Percentiles rank a stretch among this genome's conserved stretches.
Evolutionary conservation across 2,797 vertebrate species (phyloP).

Genomic region (Hybognathus amarus): DNA sequence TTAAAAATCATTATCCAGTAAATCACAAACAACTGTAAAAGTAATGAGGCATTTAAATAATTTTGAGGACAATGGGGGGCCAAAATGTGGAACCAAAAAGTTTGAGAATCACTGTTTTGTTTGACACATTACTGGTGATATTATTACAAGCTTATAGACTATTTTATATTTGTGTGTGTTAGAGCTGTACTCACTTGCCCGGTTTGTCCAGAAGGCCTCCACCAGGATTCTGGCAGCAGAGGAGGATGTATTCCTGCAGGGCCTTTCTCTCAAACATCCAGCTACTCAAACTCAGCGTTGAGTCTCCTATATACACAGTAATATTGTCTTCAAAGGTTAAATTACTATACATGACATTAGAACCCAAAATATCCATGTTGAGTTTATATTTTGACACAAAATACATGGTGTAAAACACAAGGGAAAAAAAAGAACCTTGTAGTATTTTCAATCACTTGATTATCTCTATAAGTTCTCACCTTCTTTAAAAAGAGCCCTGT

Average conservation of each 20-base stretch:
- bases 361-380: neutral
- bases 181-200: conserved; percentile 89
- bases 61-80: neutral
- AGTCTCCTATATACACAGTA: conserved; percentile 79
- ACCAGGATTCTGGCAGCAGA: conserved; percentile 93
- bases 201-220: conserved; percentile 96
- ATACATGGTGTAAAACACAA: too few species aligned
- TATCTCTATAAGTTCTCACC: conserved; percentile 69
- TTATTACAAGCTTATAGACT: neutral
- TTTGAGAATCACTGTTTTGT: neutral
- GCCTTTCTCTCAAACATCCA: conserved; percentile 98
- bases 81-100: neutral
- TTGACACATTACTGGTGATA: conserved; percentile 1
- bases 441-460: neutral
- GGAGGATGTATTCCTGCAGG: conserved; percentile 95
- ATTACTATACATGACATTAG: neutral
- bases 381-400: neutral
- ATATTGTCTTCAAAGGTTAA: neutral
- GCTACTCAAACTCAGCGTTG: conserved; percentile 82
- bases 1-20: neutral
- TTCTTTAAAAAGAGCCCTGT: conserved; percentile 87
- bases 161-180: conserved; percentile 23
- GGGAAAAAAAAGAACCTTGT: neutral
- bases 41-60: neutral
- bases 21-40: neutral